These are phyloP conservation scores for Hydrotaea diabolus DNA, from an alignment of 2,888 invertebrate genomes.

Conservation along the genomic window DNA sequence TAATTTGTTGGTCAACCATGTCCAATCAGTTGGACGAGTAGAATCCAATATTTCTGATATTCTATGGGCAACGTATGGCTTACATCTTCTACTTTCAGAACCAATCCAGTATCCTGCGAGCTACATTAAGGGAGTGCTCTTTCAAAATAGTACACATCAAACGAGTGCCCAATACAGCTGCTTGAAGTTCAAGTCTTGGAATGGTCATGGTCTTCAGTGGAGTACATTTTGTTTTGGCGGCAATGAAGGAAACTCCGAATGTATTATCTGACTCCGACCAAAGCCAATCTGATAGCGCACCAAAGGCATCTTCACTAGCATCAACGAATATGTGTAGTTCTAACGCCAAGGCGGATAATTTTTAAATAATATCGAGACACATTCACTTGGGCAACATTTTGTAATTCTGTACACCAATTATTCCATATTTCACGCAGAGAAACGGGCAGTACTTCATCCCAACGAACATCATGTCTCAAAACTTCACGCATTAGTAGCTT, in stretches of 20 bases:
- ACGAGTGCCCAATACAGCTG: slow-evolving; percentile 36
- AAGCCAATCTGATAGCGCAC: slow-evolving; percentile 16
- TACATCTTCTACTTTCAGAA: slow-evolving; percentile 39
- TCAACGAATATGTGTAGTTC: slow-evolving; percentile 30
- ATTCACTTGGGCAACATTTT: neutral
- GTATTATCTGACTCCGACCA: neutral
- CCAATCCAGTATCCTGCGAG: slow-evolving; percentile 22
- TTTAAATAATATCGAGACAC: slow-evolving; percentile 8
- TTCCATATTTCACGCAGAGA: neutral
- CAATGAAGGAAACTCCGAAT: slow-evolving; percentile 29
- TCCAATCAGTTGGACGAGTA: slow-evolving; percentile 65
- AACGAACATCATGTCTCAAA: slow-evolving; percentile 26
- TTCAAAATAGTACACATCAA: slow-evolving; percentile 22
- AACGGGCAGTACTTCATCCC: neutral
- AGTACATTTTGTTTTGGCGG: slow-evolving; percentile 29
- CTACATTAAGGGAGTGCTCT: slow-evolving; percentile 5
- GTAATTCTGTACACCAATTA: slow-evolving; percentile 10
- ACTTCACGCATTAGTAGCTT: slow-evolving; percentile 36
- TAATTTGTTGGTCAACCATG: slow-evolving; percentile 68
- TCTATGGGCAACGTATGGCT: slow-evolving; percentile 35
- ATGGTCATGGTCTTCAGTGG: slow-evolving; percentile 36
- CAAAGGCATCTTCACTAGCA: slow-evolving; percentile 39
- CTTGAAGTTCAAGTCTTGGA: slow-evolving; percentile 40
- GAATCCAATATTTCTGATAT: slow-evolving; percentile 67
- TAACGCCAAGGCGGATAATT: neutral